These are phyloP conservation scores for Ricordea florida DNA, from an alignment of 92 coral and sea anemone species.

Conservation along the genomic window DNA sequence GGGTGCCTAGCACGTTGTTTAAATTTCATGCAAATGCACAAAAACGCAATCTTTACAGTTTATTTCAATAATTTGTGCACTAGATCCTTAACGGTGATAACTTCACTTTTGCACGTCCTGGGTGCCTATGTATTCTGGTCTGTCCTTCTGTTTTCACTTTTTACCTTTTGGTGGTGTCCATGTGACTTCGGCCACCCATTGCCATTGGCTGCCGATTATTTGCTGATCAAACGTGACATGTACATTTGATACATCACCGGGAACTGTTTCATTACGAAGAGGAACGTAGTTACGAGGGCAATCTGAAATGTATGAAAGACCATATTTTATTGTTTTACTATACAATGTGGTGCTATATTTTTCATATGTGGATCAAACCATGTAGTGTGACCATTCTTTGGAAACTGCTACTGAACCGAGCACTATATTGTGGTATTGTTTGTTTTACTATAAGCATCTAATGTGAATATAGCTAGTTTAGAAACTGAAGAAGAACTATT, in stretches of 20 bases:
- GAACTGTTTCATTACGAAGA: background rate
- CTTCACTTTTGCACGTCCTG: too few relatives aligned
- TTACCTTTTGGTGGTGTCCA: slow-evolving; percentile 38
- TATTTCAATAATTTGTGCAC: too few relatives aligned
- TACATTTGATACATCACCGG: background rate
- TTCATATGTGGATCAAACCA: background rate
- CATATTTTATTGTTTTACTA: background rate
- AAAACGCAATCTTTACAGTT: too few relatives aligned
- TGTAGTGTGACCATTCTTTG: too few relatives aligned
- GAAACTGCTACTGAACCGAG: too few relatives aligned
- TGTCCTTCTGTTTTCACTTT: background rate
- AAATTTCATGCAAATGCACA: too few relatives aligned
- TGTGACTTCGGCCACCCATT: slow-evolving; percentile 1
- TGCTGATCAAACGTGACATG: background rate
- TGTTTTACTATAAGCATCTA: too few relatives aligned
- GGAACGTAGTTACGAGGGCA: slow-evolving; percentile 10
- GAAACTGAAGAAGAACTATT: background rate
- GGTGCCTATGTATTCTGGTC: too few relatives aligned
- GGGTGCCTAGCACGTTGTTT: too few relatives aligned
- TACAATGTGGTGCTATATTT: background rate
- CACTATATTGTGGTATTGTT: too few relatives aligned
- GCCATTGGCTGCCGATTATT: background rate
- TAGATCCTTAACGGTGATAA: too few relatives aligned
- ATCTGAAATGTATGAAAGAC: background rate
- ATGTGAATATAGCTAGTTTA: too few relatives aligned